These are phyloP conservation scores for Papilio elwesi DNA, from an alignment of 2,888 invertebrate species.

Conservation along the genomic window DNA sequence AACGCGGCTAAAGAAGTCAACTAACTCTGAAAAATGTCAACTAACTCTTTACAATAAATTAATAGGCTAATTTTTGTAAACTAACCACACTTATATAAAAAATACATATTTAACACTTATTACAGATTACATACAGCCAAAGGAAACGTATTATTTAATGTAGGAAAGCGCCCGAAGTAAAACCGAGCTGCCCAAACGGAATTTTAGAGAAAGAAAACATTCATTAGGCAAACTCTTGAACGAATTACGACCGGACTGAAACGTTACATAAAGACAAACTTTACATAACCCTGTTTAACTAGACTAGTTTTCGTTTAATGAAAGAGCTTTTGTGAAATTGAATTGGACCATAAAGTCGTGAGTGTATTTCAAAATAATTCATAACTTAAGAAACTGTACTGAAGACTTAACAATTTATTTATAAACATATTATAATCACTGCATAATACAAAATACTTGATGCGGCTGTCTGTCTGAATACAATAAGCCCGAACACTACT, in stretches of 20 bases:
- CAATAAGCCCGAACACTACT: no score
- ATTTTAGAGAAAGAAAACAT: slow-evolving; percentile 44
- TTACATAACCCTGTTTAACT: slow-evolving; percentile 39
- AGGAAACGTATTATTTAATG: slow-evolving; percentile 26
- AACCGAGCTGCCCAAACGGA: slow-evolving; percentile 38
- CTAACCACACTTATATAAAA: slow-evolving; percentile 1
- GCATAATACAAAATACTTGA: no score
- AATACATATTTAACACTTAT: neutral
- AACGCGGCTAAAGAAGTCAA: no score
- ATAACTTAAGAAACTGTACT: neutral
- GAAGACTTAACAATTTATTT: neutral
- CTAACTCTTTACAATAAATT: no score
- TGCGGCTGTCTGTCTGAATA: no score
- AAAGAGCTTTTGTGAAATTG: slow-evolving; percentile 32
- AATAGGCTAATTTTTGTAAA: no score
- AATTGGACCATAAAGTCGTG: slow-evolving; percentile 5
- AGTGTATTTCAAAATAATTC: slow-evolving; percentile 14
- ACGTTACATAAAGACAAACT: slow-evolving; percentile 36
- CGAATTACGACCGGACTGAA: slow-evolving; percentile 34
- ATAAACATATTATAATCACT: no score
- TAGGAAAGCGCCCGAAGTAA: slow-evolving; percentile 29
- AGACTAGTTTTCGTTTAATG: slow-evolving; percentile 35
- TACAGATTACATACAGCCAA: neutral
- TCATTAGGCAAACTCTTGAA: slow-evolving; percentile 38
- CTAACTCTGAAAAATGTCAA: no score